Percentiles rank a stretch among this genome's conserved stretches.
Evolutionary conservation across 2,888 invertebrate genomes (phyloP).

Genomic region (Diachrysia chrysitis): DNA sequence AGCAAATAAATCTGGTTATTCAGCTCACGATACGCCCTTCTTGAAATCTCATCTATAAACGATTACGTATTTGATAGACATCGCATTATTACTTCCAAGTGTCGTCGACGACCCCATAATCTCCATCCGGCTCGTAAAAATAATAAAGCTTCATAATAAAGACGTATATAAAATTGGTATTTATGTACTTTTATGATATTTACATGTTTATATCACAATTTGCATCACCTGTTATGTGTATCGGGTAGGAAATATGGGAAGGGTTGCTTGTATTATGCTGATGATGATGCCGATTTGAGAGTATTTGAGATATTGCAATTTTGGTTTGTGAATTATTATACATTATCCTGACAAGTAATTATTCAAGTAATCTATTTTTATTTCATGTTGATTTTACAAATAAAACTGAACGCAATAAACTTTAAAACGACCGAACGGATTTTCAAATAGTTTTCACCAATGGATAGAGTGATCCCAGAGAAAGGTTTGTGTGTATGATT

Average conservation of each 20-base stretch:
- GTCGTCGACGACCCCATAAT: constrained; percentile 49
- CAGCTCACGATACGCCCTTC: constrained; percentile 14
- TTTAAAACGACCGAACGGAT: too few species aligned
- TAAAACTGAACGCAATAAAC: too few species aligned
- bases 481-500: not conserved
- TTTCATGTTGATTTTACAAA: too few species aligned
- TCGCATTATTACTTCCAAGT: constrained; percentile 42
- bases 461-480: too few species aligned
- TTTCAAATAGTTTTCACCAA: too few species aligned
- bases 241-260: not conserved
- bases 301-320: not conserved
- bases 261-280: not conserved
- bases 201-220: constrained; percentile 56
- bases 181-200: constrained; percentile 50
- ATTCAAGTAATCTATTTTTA: not conserved
- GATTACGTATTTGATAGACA: constrained; percentile 40
- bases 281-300: not conserved
- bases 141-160: constrained; percentile 57
- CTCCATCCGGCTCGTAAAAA: constrained; percentile 53
- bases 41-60: constrained; percentile 33
- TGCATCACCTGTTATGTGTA: constrained; percentile 29
- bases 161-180: constrained; percentile 47
- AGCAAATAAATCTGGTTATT: not conserved
- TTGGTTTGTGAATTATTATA: not conserved
- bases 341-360: not conserved